These are phyloP conservation scores for Listronotus oregonensis DNA, from an alignment of 1,140 invertebrate species.

Conservation along the genomic window DNA sequence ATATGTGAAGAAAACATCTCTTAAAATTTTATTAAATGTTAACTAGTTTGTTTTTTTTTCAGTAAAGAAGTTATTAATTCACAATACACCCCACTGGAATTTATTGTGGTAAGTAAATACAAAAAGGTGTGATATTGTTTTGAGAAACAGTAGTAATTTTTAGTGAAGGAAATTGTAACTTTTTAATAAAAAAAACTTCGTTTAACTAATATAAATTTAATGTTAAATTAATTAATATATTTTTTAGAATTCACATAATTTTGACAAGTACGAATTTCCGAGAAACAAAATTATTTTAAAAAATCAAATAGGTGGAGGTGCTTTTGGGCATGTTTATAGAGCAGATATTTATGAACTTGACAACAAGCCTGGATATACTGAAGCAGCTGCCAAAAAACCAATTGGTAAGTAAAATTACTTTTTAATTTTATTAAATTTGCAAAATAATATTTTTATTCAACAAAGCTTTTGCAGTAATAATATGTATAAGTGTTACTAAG, in stretches of 20 bases:
- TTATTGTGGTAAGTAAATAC: slow-evolving; percentile 30
- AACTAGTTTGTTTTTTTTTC: slow-evolving; percentile 2
- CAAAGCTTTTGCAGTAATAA: no score
- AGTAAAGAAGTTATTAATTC: slow-evolving; percentile 36
- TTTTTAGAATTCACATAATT: slow-evolving; percentile 32
- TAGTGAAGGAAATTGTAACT: no score
- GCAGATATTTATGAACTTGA: slow-evolving; percentile 61
- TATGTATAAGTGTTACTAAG: no score
- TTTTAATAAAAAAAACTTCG: no score
- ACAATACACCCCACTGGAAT: slow-evolving; percentile 42
- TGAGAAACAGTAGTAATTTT: no score
- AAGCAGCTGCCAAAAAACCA: slow-evolving; percentile 75
- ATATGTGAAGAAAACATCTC: no score
- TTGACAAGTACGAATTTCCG: slow-evolving; percentile 45
- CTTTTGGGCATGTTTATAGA: slow-evolving; percentile 74
- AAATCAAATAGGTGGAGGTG: slow-evolving; percentile 70
- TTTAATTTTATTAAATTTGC: no score
- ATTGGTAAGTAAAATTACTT: slow-evolving; percentile 58
- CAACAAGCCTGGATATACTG: slow-evolving; percentile 58
- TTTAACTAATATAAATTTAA: no score
- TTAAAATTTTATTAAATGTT: no score
- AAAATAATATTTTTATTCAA: no score
- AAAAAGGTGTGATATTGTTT: no score
- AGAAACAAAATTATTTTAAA: slow-evolving; percentile 45
- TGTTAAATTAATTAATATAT: no score